Conservation (phyloP, 2,113 vertebrate species). For the Peromyscus polionotus region DNA sequence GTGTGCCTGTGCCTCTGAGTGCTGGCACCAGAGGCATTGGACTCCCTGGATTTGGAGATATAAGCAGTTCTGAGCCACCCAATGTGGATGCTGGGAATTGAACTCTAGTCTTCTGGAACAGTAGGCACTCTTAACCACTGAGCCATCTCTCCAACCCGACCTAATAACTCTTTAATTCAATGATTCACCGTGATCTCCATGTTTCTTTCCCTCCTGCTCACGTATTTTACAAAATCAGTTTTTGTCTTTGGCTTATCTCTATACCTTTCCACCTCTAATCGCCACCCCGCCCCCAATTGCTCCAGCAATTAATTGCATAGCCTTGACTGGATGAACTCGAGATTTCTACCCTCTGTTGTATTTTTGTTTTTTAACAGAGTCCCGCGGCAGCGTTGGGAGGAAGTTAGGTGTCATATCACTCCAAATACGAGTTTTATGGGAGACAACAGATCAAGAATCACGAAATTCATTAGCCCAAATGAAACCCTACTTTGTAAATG, state of each 20-base stretch:
- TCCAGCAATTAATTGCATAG: background rate
- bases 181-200: background rate
- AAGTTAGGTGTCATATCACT: background rate
- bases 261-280: background rate
- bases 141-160: background rate
- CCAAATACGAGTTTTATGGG: background rate
- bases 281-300: background rate
- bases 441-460: slow-evolving; percentile 2
- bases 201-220: slow-evolving; percentile 26
- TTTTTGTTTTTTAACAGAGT: slow-evolving; percentile 25
- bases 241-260: background rate
- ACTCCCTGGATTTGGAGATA: background rate
- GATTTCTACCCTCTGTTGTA: background rate
- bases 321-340: background rate
- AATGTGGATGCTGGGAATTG: background rate
- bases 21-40: background rate
- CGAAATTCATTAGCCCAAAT: background rate
- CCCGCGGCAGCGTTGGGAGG: background rate
- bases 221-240: slow-evolving; percentile 19
- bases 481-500: background rate
- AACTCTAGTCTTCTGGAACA: background rate
- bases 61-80: background rate
- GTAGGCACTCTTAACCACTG: background rate
- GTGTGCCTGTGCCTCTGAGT: background rate
- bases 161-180: background rate